Base-by-base conservation (phyloP, 30 jellyfish, hydroid and myxozoan genomes). In the Rhopilema esculentum region DNA sequence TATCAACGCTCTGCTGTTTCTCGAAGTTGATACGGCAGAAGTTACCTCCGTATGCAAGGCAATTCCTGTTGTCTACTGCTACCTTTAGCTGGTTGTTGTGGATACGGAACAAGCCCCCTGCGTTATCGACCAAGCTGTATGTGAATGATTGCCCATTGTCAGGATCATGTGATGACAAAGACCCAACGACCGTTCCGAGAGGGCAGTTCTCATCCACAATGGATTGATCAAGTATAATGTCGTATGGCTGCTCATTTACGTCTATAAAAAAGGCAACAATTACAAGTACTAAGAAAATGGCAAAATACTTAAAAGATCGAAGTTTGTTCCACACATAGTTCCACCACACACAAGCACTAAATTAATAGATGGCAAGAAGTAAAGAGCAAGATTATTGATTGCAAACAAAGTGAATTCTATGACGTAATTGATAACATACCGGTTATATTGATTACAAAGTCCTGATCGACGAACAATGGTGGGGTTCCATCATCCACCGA, bases 231-330 rank as follows among this genome's bases (percentile, higher is more conserved):
- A 93, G 65, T 15, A 72, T 23, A 16, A 93, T 70, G 48, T 83
- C 93, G 12, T 64, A 12, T n/a, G 98, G 98, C 71, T 90, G 93
- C 75, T 93, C 98, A 30, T 93, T 93, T 19, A 93, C 89, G 69
- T 93, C 97, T 93, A 27, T 9, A 53, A 78, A 71, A 1, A 69
- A 69, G 31, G 20, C 23, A 0, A 0, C 8, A 69, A 16, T 69
- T 63, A 8, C 65, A 40, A 40, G 57, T 6, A 40, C 57, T 12
- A 40, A n/a, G n/a, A n/a, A n/a, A n/a, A n/a, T n/a, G n/a, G n/a
- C n/a, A n/a, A n/a, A n/a, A n/a, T n/a, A n/a, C n/a, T n/a, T n/a
- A n/a, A n/a, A n/a, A n/a, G n/a, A n/a, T n/a, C n/a, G n/a, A n/a
- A n/a, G n/a, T n/a, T n/a, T n/a, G n/a, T n/a, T n/a, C n/a, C n/a